Evolutionary conservation across 2,797 vertebrate species (phyloP).

Genomic region (Gila robusta): DNA sequence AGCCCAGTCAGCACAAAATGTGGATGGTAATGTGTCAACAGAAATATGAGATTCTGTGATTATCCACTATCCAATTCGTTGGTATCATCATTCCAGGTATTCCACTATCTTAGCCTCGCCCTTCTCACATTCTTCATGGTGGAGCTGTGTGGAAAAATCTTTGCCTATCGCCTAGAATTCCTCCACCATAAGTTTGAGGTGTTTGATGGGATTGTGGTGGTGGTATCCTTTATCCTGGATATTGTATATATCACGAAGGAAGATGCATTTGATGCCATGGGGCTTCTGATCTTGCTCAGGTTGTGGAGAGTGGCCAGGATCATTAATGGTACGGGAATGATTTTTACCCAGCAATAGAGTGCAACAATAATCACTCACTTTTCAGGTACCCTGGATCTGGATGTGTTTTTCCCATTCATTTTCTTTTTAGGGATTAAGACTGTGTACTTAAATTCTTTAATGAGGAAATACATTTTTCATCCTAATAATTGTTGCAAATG

Average conservation of each 20-base stretch:
- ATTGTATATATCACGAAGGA: constrained; percentile 84
- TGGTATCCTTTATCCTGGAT: constrained; percentile 91
- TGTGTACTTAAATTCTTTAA: not conserved
- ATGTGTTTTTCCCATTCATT: not conserved
- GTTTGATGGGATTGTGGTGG: constrained; percentile 87
- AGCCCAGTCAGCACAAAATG: not conserved
- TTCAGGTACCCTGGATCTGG: not conserved
- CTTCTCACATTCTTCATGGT: constrained; percentile 91
- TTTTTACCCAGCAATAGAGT: not conserved
- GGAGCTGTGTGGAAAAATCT: constrained; percentile 90
- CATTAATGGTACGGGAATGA: constrained; percentile 85
- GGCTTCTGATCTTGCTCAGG: constrained; percentile 91
- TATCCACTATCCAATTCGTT: not conserved
- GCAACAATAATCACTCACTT: not conserved
- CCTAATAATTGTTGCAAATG: not conserved
- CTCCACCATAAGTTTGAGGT: constrained; percentile 96
- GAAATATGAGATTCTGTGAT: not conserved
- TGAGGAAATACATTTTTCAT: not conserved
- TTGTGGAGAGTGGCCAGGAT: constrained; percentile 97
- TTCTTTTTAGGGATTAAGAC: not conserved
- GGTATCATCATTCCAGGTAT: constrained; percentile 78
- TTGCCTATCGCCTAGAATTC: constrained; percentile 87
- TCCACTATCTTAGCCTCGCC: constrained; percentile 91
- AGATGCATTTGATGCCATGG: constrained; percentile 87
- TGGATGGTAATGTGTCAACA: not conserved